These are phyloP conservation scores for Hydrozoanthus gracilis DNA, from an alignment of 92 coral and sea anemone genomes.

Conservation along the genomic window DNA sequence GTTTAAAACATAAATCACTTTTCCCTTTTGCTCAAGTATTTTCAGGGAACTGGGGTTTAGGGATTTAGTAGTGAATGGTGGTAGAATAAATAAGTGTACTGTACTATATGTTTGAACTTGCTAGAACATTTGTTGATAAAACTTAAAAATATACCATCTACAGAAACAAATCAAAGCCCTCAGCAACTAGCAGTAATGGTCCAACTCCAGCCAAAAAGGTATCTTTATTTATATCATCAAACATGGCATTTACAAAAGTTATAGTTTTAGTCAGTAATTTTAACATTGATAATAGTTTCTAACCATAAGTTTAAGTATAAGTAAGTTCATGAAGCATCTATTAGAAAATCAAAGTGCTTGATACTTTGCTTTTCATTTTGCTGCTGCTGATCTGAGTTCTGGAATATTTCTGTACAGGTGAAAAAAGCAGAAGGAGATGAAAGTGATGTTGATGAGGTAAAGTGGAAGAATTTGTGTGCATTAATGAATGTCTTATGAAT, in stretches of 20 bases:
- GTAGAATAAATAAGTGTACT: neutral
- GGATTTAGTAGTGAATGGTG: no score
- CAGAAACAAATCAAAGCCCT: conserved; percentile 23
- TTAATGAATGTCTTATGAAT: neutral
- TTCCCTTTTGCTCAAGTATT: no score
- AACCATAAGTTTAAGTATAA: no score
- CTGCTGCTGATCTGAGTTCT: neutral
- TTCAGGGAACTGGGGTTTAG: no score
- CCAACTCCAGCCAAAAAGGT: conserved; percentile 43
- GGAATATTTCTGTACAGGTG: neutral
- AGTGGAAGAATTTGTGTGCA: neutral
- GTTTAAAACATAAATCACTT: no score
- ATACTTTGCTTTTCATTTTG: no score
- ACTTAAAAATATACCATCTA: neutral
- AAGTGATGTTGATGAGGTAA: conserved; percentile 42
- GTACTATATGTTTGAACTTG: neutral
- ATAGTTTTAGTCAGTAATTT: neutral
- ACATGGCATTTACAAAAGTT: neutral
- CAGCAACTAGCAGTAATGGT: conserved; percentile 16
- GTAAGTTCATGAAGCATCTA: no score
- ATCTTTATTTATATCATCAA: neutral
- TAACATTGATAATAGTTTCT: neutral
- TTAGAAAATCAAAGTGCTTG: no score
- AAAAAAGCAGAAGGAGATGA: conserved; percentile 36
- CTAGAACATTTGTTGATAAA: neutral